Percentiles rank a stretch among this genome's conserved stretches.
phyloP scores from a whole-genome alignment of 2,113 vertebrate species.

The Tupaia chinensis region DNA sequence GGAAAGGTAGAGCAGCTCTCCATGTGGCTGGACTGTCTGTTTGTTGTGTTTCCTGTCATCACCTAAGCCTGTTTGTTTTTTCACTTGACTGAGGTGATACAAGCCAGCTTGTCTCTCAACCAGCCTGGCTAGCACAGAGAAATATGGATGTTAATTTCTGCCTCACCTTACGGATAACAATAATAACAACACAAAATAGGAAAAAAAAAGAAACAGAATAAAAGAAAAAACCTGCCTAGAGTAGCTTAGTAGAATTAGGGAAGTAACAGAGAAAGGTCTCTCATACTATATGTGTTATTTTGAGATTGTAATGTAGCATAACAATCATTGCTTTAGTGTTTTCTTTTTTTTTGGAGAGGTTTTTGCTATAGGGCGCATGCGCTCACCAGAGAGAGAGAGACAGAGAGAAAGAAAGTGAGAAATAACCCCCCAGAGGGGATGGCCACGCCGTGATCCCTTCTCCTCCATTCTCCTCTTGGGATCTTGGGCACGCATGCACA shows the following conservation, averaged over 20 bases:
- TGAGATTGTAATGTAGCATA: background rate
- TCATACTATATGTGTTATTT: background rate
- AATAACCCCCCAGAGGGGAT: too few relatives aligned
- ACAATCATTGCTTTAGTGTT: background rate
- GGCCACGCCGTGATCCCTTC: too few relatives aligned
- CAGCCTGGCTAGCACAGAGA: background rate
- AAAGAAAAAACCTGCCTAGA: background rate
- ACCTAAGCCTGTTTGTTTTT: background rate
- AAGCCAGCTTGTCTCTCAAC: background rate
- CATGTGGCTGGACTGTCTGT: background rate
- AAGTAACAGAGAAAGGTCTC: background rate
- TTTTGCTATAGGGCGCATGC: too few relatives aligned
- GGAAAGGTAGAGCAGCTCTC: background rate
- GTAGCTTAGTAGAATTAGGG: background rate
- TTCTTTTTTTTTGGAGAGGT: too few relatives aligned
- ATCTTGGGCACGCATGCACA: too few relatives aligned
- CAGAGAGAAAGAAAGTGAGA: too few relatives aligned
- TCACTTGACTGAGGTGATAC: background rate
- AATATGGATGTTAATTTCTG: background rate
- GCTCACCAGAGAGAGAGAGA: too few relatives aligned
- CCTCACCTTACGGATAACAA: background rate
- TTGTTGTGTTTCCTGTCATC: background rate
- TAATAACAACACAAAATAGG: background rate
- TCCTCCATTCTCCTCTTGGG: too few relatives aligned
- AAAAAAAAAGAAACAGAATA: background rate